These are phyloP conservation scores for Bos javanicus DNA, from an alignment of 2,113 vertebrate species.

Conservation along the genomic window DNA sequence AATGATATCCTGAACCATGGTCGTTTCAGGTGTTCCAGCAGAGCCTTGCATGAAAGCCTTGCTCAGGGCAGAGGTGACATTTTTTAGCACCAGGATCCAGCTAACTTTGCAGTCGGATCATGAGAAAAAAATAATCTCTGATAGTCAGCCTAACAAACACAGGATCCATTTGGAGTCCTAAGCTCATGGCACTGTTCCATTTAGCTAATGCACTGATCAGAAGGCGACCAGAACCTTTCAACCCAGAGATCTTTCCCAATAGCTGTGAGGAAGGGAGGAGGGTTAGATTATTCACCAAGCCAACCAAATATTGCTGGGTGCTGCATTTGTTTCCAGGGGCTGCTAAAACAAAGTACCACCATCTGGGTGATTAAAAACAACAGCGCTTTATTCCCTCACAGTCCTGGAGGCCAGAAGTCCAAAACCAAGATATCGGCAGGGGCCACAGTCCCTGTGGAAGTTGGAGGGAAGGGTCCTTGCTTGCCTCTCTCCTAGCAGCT, in stretches of 20 bases:
- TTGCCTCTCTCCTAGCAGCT: background rate
- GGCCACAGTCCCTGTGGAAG: background rate
- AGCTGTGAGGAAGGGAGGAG: background rate
- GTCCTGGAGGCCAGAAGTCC: background rate
- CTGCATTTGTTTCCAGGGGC: background rate
- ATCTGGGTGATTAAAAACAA: background rate
- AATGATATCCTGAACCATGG: background rate
- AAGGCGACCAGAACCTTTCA: background rate
- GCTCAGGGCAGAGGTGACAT: conserved; percentile 16
- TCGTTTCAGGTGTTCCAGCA: conserved; percentile 11
- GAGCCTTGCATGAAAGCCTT: background rate
- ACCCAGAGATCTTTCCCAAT: background rate
- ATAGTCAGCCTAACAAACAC: conserved; percentile 39
- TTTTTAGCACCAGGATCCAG: conserved; percentile 43
- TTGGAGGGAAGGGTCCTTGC: background rate
- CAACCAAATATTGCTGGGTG: background rate
- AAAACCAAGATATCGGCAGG: background rate
- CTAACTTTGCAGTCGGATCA: conserved; percentile 2
- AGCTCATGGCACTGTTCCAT: background rate
- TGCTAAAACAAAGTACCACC: background rate
- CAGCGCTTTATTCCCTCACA: background rate
- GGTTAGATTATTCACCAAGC: background rate
- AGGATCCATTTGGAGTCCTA: background rate
- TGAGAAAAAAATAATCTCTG: conserved; percentile 15
- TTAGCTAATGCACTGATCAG: background rate